Evolutionary conservation across 2,888 invertebrate species (phyloP), one percentile per base, ranked within the genome.

Genomic region (Ennomos erosarius): DNA sequence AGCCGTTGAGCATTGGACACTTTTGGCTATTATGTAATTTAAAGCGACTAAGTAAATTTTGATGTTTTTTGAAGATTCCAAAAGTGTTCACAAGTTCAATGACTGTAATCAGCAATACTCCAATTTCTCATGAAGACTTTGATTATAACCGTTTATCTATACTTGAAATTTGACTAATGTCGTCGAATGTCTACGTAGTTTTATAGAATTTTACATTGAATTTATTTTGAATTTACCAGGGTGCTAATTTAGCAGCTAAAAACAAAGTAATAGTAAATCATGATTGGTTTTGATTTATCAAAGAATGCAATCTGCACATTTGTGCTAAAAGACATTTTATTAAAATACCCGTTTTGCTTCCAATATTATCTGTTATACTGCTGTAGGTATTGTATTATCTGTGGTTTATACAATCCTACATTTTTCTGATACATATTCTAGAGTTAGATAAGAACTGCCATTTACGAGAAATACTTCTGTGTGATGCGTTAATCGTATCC

Each of bases 371-470:
- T n/a, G n/a, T n/a, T n/a, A n/a, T n/a, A n/a, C n/a, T n/a, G n/a
- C n/a, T n/a, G n/a, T n/a, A n/a, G n/a, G n/a, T n/a, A n/a, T n/a
- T n/a, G n/a, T n/a, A n/a, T n/a, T n/a, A n/a, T 33, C n/a, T 10
- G n/a, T 45, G 12, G 8, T 59, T 13, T 49, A 6, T 6, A 34
- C 38, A 35, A 35, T 42, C n/a, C 16, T 44, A 37, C 16, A 55
- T 49, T 33, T 34, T 39, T 26, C n/a, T n/a, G n/a, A n/a, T n/a
- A n/a, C n/a, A 53, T 47, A 47, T 39, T 49, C 53, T 62, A 62
- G 55, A 42, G 42, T 57, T 64, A 61, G 58, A 58, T 56, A n/a
- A 9, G 26, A 34, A 67, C 67, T 67, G 67, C 65, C 63, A 67
- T 65, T 61, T 59, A 59, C 50, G 45, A 34, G 63, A 57, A 26